A percentile compares a stretch with the other conserved stretches of the same genome.
Conservation (phyloP, 2,797 vertebrate genomes). For the Chloroceryle inda region DNA sequence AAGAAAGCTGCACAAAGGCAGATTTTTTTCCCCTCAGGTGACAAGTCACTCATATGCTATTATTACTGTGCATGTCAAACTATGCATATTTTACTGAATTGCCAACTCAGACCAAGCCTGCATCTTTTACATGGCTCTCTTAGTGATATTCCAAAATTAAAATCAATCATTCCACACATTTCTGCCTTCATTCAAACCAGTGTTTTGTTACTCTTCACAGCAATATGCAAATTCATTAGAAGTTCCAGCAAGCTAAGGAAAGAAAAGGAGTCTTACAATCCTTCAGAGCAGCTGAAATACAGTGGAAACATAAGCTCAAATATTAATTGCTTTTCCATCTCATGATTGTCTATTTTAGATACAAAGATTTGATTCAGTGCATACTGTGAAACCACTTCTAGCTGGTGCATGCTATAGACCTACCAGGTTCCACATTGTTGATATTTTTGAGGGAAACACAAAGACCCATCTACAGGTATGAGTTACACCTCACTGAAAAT, state of each 20-base stretch:
- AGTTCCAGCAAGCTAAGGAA: not conserved
- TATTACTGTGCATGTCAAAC: not conserved
- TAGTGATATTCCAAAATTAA: not conserved
- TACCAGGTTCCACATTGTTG: not conserved
- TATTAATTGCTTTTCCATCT: not conserved
- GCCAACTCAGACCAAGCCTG: not conserved
- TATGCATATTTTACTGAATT: not conserved
- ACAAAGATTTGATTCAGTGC: not conserved
- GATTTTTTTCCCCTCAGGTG: not conserved
- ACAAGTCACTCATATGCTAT: not conserved
- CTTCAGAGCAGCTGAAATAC: not conserved
- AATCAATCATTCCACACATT: not conserved
- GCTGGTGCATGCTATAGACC: not conserved
- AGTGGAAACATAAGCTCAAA: not conserved
- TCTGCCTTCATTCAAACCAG: not conserved
- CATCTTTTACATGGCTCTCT: not conserved
- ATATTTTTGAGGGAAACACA: not conserved
- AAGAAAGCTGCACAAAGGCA: not conserved
- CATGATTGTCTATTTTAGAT: not conserved
- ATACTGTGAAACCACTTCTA: not conserved
- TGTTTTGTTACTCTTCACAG: not conserved
- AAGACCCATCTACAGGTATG: not conserved
- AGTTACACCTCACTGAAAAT: not conserved
- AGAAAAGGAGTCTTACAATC: not conserved
- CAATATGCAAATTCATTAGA: not conserved